Conservation (phyloP, 2,113 vertebrate genomes). For the Malurus melanocephalus region DNA sequence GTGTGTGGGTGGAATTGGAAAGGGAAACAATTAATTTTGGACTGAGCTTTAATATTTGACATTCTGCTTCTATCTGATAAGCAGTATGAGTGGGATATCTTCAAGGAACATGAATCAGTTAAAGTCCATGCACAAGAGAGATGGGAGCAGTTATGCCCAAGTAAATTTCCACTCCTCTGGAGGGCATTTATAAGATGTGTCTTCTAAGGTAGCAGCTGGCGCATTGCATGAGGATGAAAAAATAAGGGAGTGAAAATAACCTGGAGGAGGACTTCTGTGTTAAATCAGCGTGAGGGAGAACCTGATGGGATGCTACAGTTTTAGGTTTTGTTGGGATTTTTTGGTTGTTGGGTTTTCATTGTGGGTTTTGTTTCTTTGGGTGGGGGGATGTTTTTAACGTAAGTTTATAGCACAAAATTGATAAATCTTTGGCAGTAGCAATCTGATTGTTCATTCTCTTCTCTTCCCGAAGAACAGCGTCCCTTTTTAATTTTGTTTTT, state of each 20-base stretch:
- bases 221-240: neutral
- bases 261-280: neutral
- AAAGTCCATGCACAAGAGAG: neutral
- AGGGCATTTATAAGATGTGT: neutral
- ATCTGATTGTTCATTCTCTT: neutral
- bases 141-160: neutral
- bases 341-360: neutral
- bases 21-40: constrained; percentile 59
- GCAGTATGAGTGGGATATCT: constrained; percentile 10
- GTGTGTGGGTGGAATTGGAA: constrained; percentile 47
- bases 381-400: neutral
- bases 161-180: constrained; percentile 37
- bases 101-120: constrained; percentile 21
- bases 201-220: neutral
- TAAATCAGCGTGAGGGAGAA: neutral
- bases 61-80: constrained; percentile 60
- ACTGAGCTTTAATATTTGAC: constrained; percentile 54
- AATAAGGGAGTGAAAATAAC: neutral
- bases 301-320: neutral
- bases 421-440: neutral
- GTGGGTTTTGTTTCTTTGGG: neutral
- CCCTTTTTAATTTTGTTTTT: neutral
- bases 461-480: neutral
- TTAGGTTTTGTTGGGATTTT: neutral
- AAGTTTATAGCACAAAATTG: neutral